phyloP scores from a whole-genome alignment of 2,888 invertebrate genomes.

The Heliconius erato region DNA sequence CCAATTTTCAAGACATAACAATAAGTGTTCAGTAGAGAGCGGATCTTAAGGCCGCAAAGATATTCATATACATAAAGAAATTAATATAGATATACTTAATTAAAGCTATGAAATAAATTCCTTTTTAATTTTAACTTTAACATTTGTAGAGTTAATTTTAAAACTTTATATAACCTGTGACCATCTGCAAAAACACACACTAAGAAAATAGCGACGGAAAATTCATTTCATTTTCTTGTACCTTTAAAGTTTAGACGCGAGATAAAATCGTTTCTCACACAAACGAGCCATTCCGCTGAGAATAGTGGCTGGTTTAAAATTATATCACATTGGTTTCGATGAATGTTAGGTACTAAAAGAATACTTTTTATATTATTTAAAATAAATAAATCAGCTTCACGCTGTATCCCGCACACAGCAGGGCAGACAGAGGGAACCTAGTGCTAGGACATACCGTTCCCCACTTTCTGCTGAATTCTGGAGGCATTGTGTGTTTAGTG shows the following conservation, averaged over 20 bases:
- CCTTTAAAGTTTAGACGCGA: slow-evolving; percentile 26
- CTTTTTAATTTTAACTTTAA: not conserved
- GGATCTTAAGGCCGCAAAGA: too few species aligned
- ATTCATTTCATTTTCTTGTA: slow-evolving; percentile 32
- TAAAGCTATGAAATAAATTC: not conserved
- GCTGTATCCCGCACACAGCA: too few species aligned
- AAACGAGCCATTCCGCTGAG: slow-evolving; percentile 34
- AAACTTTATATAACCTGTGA: slow-evolving; percentile 13
- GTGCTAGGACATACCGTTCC: too few species aligned
- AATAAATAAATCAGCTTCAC: too few species aligned
- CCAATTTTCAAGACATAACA: too few species aligned
- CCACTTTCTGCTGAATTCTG: too few species aligned
- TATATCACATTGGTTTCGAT: slow-evolving; percentile 18
- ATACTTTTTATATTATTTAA: not conserved
- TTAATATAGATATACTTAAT: too few species aligned
- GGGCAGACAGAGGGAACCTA: too few species aligned
- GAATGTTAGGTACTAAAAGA: slow-evolving; percentile 6
- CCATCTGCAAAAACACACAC: slow-evolving; percentile 1
- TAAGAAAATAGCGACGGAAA: slow-evolving; percentile 20
- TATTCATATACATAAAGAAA: too few species aligned
- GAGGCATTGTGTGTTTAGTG: too few species aligned
- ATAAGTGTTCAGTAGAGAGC: too few species aligned
- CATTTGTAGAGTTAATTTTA: not conserved
- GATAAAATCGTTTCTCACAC: slow-evolving; percentile 40
- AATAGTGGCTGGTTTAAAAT: slow-evolving; percentile 32